Base-by-base conservation (phyloP, 2,888 invertebrate species). In the Nemotelus pantherinus region DNA sequence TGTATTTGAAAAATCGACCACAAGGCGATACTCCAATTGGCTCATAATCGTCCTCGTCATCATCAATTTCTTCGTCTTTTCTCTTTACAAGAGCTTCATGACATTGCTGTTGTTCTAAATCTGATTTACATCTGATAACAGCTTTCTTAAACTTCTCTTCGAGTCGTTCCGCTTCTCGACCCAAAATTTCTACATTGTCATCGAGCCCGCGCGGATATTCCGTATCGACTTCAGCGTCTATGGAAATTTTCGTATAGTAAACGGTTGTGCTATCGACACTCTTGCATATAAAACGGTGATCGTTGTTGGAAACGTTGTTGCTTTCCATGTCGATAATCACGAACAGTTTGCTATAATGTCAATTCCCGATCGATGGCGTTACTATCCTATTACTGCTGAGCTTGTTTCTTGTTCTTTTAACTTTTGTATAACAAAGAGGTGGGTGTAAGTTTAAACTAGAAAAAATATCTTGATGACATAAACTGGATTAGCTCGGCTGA, bases 1-100 rank as follows among this genome's bases (percentile, higher is more conserved):
- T 98, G 88, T 99, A 99, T 87, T 99, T 99, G 84, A 99, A 93
- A 87, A 98, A 99, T 83, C 98, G 92, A 80, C 97, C 97, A 87
- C 98, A 97, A 0, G 96, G 96, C 47, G 97, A 96, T 81, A 95
- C 94, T 60, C 95, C 96, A 60, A 97, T 93, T 0, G 97, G 85
- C 25, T 25, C 25, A 25, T 25, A 25, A 25, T 25, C 25, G 25
- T 25, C 25, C 25, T 25, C 25, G 25, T 96, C 97, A 81, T 96
- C 96, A 79, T 95, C 95, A 57, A 89, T 87, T 78, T 89, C 88
- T 80, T 89, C 87, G 7, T 53, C 10, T 10, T 53, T 6, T 53
- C 10, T 6, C 71, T 82, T 84, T 4, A 83, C 84, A 71, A 84
- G 84, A 77, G 85, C 79, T 65, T 85, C 85, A 58, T 89, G 84